Conservation (phyloP, 2,797 vertebrate genomes). For the Xiphophorus birchmanni region DNA sequence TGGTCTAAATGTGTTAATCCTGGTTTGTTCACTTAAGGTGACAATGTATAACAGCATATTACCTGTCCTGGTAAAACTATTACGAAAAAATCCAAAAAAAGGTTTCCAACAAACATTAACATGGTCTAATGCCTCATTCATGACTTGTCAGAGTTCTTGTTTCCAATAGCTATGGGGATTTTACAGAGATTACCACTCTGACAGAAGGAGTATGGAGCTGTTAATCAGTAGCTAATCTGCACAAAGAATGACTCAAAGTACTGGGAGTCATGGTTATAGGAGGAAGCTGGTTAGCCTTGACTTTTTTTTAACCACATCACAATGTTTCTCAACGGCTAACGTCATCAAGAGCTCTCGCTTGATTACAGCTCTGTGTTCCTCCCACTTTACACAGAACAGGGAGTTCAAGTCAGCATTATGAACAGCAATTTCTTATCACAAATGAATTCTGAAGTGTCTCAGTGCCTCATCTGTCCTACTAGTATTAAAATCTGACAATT, state of each 20-base stretch:
- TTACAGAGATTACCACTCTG: background rate
- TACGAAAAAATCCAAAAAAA: background rate
- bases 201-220: background rate
- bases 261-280: background rate
- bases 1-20: background rate
- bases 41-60: background rate
- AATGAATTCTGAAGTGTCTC: slow-evolving; percentile 2
- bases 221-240: background rate
- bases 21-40: background rate
- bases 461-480: background rate
- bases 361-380: background rate
- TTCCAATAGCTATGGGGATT: too few species aligned
- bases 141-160: background rate
- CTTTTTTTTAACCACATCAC: background rate
- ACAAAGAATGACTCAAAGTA: background rate
- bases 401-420: slow-evolving; percentile 6
- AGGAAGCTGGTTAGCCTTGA: background rate
- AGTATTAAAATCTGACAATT: slow-evolving; percentile 15
- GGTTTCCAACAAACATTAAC: background rate
- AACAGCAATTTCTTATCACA: background rate
- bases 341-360: slow-evolving; percentile 16
- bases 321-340: slow-evolving; percentile 11
- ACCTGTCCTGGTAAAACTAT: background rate
- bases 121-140: background rate
- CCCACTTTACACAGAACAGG: background rate